These are phyloP conservation scores for Tribolium madens DNA, from an alignment of 1,140 invertebrate species.

Conservation along the genomic window DNA sequence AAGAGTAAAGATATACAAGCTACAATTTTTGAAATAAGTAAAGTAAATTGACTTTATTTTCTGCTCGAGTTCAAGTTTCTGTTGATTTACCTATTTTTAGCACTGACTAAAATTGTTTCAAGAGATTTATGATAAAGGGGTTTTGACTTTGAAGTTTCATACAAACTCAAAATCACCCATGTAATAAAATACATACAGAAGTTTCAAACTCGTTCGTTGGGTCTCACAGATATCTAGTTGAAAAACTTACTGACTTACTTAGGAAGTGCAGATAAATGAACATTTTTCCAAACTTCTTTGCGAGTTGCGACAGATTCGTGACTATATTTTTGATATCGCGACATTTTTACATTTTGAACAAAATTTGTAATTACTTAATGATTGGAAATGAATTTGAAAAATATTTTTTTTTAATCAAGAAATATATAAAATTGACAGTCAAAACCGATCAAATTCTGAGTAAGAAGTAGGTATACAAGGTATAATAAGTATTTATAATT, in stretches of 20 bases:
- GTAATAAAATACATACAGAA: neutral
- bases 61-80: neutral
- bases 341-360: too few relatives aligned
- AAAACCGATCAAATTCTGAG: too few relatives aligned
- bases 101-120: neutral
- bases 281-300: neutral
- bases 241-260: neutral
- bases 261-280: neutral
- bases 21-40: neutral
- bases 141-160: neutral
- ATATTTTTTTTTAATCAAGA: too few relatives aligned
- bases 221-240: neutral
- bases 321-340: too few relatives aligned
- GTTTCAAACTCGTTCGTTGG: neutral
- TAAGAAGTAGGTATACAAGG: too few relatives aligned
- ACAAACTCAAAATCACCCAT: neutral
- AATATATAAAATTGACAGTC: too few relatives aligned
- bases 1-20: too few relatives aligned
- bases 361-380: too few relatives aligned
- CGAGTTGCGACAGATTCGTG: neutral
- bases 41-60: neutral
- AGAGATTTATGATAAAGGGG: neutral
- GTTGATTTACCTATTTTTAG: neutral
- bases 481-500: too few relatives aligned
- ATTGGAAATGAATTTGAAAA: too few relatives aligned